A percentile compares a stretch with the other conserved stretches of the same genome.
Conservation (phyloP, 2,888 invertebrate genomes). For the Ligdia adustata region DNA sequence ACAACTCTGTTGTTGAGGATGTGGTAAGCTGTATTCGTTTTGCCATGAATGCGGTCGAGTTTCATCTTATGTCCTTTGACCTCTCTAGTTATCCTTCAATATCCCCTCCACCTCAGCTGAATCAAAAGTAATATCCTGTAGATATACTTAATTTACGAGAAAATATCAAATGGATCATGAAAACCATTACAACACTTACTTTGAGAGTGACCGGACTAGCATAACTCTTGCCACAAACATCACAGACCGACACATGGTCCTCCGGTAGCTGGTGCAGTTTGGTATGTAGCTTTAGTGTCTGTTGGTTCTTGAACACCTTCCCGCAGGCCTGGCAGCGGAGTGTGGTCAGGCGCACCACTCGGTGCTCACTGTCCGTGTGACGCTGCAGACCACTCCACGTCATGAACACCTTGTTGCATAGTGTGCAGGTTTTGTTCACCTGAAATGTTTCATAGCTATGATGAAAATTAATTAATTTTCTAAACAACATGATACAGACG, state of each 20-base stretch:
- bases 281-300: constrained; percentile 62
- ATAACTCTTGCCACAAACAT: constrained; percentile 70
- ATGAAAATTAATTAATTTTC: too few relatives aligned
- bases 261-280: constrained; percentile 57
- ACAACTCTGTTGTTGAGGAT: too few relatives aligned
- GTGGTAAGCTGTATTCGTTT: too few relatives aligned
- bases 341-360: constrained; percentile 50
- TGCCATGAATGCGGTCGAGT: too few relatives aligned
- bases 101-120: too few relatives aligned
- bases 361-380: constrained; percentile 65
- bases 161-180: too few relatives aligned
- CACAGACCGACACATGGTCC: constrained; percentile 59
- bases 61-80: too few relatives aligned
- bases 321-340: constrained; percentile 65
- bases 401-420: constrained; percentile 67
- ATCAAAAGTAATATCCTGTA: too few relatives aligned
- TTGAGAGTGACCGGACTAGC: constrained; percentile 56
- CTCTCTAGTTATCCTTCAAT: too few relatives aligned
- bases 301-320: constrained; percentile 62
- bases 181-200: too few relatives aligned
- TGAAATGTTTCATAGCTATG: constrained; percentile 25
- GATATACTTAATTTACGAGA: too few relatives aligned
- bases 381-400: constrained; percentile 66
- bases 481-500: too few relatives aligned
- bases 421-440: constrained; percentile 53